phyloP scores from a whole-genome alignment of 2,888 invertebrate species.

The Oxycera nigricornis region DNA sequence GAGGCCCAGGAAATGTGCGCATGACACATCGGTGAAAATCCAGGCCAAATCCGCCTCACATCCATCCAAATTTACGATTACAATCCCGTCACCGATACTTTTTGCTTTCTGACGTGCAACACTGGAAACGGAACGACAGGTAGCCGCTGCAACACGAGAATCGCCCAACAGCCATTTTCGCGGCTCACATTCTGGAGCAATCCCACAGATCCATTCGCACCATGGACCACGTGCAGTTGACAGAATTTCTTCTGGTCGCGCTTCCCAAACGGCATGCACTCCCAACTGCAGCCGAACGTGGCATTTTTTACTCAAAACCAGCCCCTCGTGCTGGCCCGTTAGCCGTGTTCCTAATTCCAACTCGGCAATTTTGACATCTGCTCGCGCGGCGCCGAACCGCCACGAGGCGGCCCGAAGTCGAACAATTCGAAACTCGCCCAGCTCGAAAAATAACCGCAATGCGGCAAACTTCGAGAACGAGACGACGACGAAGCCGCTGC shows the following conservation, averaged over 20 bases:
- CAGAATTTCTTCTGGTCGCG: constrained; percentile 1
- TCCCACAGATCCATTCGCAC: background rate
- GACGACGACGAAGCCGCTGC: constrained; percentile 50
- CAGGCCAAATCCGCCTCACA: constrained; percentile 23
- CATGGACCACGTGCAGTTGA: background rate
- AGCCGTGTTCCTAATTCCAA: background rate
- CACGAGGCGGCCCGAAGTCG: background rate
- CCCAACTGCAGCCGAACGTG: too few species aligned
- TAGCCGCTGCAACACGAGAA: background rate
- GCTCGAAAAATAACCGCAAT: constrained; percentile 60
- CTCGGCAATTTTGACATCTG: constrained; percentile 37
- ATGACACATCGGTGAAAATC: constrained; percentile 11
- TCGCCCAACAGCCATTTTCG: background rate
- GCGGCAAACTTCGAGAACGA: constrained; percentile 57
- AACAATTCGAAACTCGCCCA: constrained; percentile 29
- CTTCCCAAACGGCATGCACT: background rate
- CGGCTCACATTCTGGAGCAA: background rate
- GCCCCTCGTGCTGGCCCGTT: too few species aligned
- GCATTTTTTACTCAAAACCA: too few species aligned
- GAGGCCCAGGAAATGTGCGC: background rate
- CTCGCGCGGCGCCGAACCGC: background rate
- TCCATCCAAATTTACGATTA: constrained; percentile 27
- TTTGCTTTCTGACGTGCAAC: constrained; percentile 7
- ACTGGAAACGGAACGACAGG: constrained; percentile 1
- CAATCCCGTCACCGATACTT: too few species aligned